phyloP scores from a whole-genome alignment of 2,113 vertebrate genomes.

The Vulpes lagopus region DNA sequence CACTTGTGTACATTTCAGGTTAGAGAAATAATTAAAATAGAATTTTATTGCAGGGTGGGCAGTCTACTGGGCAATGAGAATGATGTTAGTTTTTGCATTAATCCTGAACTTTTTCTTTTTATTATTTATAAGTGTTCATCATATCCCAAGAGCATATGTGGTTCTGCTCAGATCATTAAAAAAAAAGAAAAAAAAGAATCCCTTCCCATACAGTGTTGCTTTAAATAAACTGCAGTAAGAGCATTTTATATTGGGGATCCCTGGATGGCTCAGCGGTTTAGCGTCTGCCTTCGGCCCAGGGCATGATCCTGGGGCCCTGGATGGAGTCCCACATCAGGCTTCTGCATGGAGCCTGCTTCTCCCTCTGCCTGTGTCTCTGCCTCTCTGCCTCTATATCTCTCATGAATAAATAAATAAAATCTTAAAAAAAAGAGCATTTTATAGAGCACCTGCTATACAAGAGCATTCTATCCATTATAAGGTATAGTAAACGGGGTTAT shows the following conservation, averaged over 20 bases:
- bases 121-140: conserved; percentile 59
- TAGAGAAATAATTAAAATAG: conserved; percentile 48
- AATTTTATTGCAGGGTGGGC: background rate
- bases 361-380: too few relatives aligned
- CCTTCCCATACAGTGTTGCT: background rate
- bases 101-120: conserved; percentile 24
- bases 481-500: background rate
- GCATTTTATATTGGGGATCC: background rate
- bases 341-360: too few relatives aligned
- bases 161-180: background rate
- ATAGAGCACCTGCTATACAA: background rate
- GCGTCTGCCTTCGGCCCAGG: too few relatives aligned
- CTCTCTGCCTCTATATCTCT: too few relatives aligned
- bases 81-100: background rate
- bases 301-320: too few relatives aligned
- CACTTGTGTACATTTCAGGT: background rate
- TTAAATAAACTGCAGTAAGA: background rate
- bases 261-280: too few relatives aligned
- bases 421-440: background rate
- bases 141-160: background rate
- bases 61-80: background rate
- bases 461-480: background rate
- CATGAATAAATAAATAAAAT: too few relatives aligned
- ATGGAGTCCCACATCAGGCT: too few relatives aligned
- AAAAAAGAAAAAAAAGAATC: conserved; percentile 3